Evolutionary conservation across 2,888 invertebrate species (phyloP).

Genomic region (Dusona sp.): DNA sequence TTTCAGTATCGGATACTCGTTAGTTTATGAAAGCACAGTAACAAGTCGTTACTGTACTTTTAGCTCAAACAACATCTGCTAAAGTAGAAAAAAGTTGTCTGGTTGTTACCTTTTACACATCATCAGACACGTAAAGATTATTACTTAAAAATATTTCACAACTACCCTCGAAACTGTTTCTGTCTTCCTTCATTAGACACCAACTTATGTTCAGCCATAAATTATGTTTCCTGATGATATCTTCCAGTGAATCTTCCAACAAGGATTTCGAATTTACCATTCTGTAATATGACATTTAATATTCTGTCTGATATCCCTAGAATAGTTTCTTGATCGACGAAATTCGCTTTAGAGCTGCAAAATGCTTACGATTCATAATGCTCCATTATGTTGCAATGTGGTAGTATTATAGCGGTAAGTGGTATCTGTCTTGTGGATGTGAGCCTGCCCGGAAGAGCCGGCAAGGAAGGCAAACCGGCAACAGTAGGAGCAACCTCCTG

Average conservation of each 20-base stretch:
- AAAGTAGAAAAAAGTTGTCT: neutral
- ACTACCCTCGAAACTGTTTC: neutral
- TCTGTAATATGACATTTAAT: neutral
- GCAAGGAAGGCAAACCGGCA: constrained; percentile 53
- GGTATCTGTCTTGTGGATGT: constrained; percentile 76
- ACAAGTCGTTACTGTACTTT: neutral
- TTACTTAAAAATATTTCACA: neutral
- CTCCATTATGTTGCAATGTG: constrained; percentile 80
- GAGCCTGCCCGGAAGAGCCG: constrained; percentile 70
- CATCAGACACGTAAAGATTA: constrained; percentile 1
- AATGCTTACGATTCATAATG: constrained; percentile 74
- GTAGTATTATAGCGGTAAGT: constrained; percentile 80
- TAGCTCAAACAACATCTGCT: neutral
- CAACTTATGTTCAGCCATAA: neutral
- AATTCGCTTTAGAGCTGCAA: constrained; percentile 72
- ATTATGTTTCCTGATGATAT: neutral
- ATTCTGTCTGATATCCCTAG: constrained; percentile 16
- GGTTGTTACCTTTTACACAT: neutral
- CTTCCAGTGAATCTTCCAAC: neutral
- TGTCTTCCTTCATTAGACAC: neutral
- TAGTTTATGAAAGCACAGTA: neutral
- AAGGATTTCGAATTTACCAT: neutral
- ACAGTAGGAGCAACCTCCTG: constrained; percentile 62
- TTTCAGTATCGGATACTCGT: neutral
- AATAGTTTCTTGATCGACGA: constrained; percentile 61